Evolutionary conservation across 2,888 invertebrate species (phyloP).

Genomic region (Bugulina stolonifera): DNA sequence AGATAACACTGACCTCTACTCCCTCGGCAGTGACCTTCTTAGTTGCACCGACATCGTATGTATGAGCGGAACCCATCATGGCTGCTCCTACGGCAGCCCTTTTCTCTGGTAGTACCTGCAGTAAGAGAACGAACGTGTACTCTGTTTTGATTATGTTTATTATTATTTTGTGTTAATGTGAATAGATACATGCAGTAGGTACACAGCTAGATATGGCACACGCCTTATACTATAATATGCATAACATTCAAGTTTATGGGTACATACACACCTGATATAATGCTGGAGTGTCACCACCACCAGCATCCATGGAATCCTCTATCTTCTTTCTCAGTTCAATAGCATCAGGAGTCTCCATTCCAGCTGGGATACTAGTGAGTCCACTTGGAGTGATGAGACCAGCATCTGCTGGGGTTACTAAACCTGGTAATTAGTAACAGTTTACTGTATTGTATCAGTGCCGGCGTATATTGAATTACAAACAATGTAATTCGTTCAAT

Average conservation of each 20-base stretch:
- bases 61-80: slow-evolving; percentile 95
- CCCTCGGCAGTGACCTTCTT: slow-evolving; percentile 35
- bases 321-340: slow-evolving; percentile 95
- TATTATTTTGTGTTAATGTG: too few species aligned
- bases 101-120: slow-evolving; percentile 82
- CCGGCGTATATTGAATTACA: too few species aligned
- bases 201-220: too few species aligned
- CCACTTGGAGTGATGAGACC: slow-evolving; percentile 86
- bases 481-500: too few species aligned
- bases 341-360: slow-evolving; percentile 95
- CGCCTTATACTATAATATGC: too few species aligned
- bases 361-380: slow-evolving; percentile 79
- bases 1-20: too few species aligned
- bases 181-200: too few species aligned
- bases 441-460: too few species aligned
- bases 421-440: slow-evolving; percentile 56
- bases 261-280: slow-evolving; percentile 73
- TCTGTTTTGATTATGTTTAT: too few species aligned
- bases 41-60: slow-evolving; percentile 79
- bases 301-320: slow-evolving; percentile 88
- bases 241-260: too few species aligned
- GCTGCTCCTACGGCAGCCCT: slow-evolving; percentile 65
- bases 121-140: too few species aligned
- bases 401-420: slow-evolving; percentile 84
- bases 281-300: slow-evolving; percentile 87